These are phyloP conservation scores for Gopherus evgoodei DNA, from an alignment of 2,113 vertebrate species.

Conservation along the genomic window DNA sequence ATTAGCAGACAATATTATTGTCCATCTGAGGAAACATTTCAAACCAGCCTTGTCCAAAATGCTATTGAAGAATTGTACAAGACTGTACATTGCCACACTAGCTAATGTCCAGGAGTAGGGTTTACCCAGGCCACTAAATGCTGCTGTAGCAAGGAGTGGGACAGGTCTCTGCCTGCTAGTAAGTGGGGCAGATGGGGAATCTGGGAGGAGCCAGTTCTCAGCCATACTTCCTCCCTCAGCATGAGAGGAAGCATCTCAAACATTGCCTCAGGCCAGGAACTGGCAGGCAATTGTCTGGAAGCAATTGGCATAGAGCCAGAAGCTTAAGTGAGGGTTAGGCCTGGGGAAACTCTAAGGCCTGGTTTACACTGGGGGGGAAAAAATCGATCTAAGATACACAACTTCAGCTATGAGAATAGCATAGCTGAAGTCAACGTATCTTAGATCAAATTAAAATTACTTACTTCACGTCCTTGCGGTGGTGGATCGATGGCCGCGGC, in stretches of 20 bases:
- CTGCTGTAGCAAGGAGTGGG: fast-evolving
- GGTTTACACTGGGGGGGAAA: too few species aligned
- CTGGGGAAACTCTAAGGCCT: conserved; percentile 36
- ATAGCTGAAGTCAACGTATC: too few species aligned
- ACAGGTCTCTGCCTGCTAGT: background rate
- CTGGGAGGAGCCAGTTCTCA: conserved; percentile 47
- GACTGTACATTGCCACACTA: fast-evolving
- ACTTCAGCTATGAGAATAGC: too few species aligned
- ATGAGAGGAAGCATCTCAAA: conserved; percentile 2
- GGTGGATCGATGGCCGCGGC: too few species aligned
- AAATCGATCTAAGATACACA: too few species aligned
- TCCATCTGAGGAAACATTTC: background rate
- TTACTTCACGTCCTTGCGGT: too few species aligned
- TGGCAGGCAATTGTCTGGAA: conserved; percentile 68
- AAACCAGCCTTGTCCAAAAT: fast-evolving
- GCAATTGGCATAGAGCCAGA: conserved; percentile 47
- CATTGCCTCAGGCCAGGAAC: conserved; percentile 42
- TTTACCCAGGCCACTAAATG: background rate
- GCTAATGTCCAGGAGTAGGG: too few species aligned
- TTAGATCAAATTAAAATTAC: too few species aligned
- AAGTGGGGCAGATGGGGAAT: background rate
- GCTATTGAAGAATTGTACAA: too few species aligned
- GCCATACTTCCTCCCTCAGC: background rate
- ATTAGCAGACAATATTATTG: background rate
- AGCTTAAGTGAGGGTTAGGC: conserved; percentile 17